Conservation (phyloP, 1,140 invertebrate genomes). For the Maniola jurtina region DNA sequence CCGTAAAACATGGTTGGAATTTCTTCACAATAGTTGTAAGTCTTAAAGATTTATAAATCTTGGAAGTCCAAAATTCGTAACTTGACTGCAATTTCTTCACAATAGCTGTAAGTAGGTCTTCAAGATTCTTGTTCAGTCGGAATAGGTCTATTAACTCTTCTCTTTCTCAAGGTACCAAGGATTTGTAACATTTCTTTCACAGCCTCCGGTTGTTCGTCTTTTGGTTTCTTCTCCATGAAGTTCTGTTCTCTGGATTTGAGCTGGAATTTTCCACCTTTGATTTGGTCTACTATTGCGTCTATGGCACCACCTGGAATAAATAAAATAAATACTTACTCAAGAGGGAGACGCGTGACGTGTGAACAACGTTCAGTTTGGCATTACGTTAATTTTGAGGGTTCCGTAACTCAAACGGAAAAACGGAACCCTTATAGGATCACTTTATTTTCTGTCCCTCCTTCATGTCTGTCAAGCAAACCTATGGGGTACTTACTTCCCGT, state of each 20-base stretch:
- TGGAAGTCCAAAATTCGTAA: neutral
- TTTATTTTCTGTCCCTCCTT: no score
- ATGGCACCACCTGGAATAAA: conserved; percentile 79
- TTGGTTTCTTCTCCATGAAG: conserved; percentile 79
- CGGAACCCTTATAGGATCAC: no score
- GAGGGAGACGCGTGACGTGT: no score
- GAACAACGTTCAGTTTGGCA: no score
- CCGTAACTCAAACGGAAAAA: no score
- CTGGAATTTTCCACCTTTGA: conserved; percentile 87
- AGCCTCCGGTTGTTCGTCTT: conserved; percentile 82
- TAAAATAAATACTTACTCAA: neutral
- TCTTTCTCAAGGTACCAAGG: conserved; percentile 83
- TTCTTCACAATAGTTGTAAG: no score
- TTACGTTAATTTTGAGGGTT: no score
- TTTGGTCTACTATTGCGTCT: conserved; percentile 87
- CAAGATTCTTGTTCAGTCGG: conserved; percentile 16
- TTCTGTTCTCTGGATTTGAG: conserved; percentile 82
- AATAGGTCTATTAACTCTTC: conserved; percentile 60
- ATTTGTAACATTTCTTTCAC: conserved; percentile 87
- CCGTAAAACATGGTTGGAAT: no score
- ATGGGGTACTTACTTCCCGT: no score
- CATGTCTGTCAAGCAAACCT: no score
- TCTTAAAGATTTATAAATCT: conserved; percentile 15
- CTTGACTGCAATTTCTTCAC: no score
- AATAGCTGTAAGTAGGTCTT: neutral